phyloP scores from a whole-genome alignment of 2,797 vertebrate genomes.

The Synanceia verrucosa region DNA sequence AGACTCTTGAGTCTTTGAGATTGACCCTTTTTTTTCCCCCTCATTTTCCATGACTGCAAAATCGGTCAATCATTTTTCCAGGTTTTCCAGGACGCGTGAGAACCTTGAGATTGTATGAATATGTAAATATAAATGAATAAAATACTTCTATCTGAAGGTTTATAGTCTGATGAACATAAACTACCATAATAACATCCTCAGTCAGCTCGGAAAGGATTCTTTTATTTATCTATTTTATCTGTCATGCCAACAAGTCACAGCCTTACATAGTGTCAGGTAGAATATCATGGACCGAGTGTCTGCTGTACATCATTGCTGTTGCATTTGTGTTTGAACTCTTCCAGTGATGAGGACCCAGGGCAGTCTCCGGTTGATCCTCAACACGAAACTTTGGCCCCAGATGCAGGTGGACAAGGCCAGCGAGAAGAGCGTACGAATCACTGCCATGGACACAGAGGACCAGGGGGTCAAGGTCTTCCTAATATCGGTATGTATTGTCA shows the following conservation, averaged over 20 bases:
- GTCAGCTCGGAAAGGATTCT: background rate
- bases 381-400: conserved; percentile 99
- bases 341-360: conserved; percentile 99
- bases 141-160: no score
- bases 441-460: conserved; percentile 98
- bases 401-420: conserved; percentile 99
- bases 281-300: background rate
- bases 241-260: background rate
- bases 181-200: background rate
- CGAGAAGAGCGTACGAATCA: conserved; percentile 97
- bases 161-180: background rate
- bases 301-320: background rate
- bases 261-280: background rate
- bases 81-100: no score
- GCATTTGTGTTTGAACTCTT: conserved; percentile 24
- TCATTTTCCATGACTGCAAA: no score
- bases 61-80: no score
- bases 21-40: no score
- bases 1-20: no score
- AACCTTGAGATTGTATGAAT: no score
- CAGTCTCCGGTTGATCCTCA: conserved; percentile 96
- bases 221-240: no score
- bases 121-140: no score
- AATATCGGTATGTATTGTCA: conserved; percentile 88
- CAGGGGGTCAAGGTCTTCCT: conserved; percentile 98